Base-by-base conservation (phyloP, 2,113 vertebrate genomes). In the Myanophis thanlyinensis region DNA sequence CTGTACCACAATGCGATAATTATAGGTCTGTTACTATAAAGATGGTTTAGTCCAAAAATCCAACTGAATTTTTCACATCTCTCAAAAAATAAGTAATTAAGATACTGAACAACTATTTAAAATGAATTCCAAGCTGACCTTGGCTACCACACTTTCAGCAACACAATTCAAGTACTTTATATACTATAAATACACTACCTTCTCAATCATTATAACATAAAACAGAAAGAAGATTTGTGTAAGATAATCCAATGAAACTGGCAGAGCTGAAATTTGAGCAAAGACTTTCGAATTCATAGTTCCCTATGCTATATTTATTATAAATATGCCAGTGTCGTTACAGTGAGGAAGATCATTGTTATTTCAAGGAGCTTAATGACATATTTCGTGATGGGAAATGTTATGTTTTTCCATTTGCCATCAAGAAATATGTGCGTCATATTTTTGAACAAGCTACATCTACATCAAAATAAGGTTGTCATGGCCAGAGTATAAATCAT, bases 351-450 rank as follows among this genome's bases (percentile, higher is more conserved):
- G 59, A 62, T 27, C 2, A 25, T 30, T 62, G 27, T 22, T 62
- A 30, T 30, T 62, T 30, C 59, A 62, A 30, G 59, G 27, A 4
- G 27, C 30, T 62, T 30, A 62, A 30, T 62, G 59, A 59, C 25
- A 11, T 30, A 59, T 59, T 59, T 27, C 27, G 25, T 59, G 56
- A 30, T 59, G 91, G 92, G 49, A 0, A 89, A 1, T 47, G 22
- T 12, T 47, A 48, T 44, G 22, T 85, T 87, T 90, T 23, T 80
- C 1, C 1, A 35, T 95, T 93, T 91, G 8, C 86, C 22, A 86
- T 91, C 53, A 95, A 94, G 94, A 96, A 96, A 92, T 84, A 93
- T 5, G 87, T n/a, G 35, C 59, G 2, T 59, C 27, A 5, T 59
- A 10, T 59, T 59, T 27, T 59, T 59, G 8, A 8, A 59, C 56